Evolutionary conservation across 2,888 invertebrate species (phyloP).

Genomic region (Pterobdella sp.): DNA sequence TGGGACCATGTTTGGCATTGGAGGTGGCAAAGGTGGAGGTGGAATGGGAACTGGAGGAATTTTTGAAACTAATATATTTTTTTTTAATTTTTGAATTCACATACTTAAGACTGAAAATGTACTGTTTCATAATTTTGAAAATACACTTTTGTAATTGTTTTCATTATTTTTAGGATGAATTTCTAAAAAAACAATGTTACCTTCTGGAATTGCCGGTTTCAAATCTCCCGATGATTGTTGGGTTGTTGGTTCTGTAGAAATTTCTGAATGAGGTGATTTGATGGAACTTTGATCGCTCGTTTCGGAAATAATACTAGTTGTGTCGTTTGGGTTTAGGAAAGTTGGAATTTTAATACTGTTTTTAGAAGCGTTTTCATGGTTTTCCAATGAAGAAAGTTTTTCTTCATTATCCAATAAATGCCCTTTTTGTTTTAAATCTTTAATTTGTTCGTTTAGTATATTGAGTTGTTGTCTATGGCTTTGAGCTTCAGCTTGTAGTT

Average conservation of each 20-base stretch:
- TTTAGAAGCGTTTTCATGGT: not conserved
- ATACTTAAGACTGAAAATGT: not conserved
- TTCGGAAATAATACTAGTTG: not conserved
- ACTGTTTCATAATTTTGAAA: not conserved
- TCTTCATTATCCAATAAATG: not conserved
- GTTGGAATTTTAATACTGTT: not conserved
- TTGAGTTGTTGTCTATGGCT: conserved; percentile 68
- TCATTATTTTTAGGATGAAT: not conserved
- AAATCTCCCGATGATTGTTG: too few species aligned
- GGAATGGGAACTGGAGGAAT: conserved; percentile 12
- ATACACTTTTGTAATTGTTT: not conserved
- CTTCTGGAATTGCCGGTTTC: too few species aligned
- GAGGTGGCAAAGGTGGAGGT: conserved; percentile 29
- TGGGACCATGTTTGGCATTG: conserved; percentile 24
- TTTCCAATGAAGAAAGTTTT: too few species aligned
- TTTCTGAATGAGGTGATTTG: too few species aligned
- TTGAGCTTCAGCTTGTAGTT: conserved; percentile 71
- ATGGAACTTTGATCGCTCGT: not conserved
- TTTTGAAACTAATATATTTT: too few species aligned
- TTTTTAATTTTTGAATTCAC: too few species aligned
- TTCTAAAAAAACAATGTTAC: not conserved
- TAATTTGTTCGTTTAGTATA: conserved; percentile 59
- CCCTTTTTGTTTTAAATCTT: conserved; percentile 12
- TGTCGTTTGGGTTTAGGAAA: not conserved
- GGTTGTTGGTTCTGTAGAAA: too few species aligned